Percentiles rank a stretch among this genome's conserved stretches.
These are phyloP conservation scores for Eospalax fontanierii DNA, from an alignment of 2,797 vertebrate genomes.

Conservation along the genomic window DNA sequence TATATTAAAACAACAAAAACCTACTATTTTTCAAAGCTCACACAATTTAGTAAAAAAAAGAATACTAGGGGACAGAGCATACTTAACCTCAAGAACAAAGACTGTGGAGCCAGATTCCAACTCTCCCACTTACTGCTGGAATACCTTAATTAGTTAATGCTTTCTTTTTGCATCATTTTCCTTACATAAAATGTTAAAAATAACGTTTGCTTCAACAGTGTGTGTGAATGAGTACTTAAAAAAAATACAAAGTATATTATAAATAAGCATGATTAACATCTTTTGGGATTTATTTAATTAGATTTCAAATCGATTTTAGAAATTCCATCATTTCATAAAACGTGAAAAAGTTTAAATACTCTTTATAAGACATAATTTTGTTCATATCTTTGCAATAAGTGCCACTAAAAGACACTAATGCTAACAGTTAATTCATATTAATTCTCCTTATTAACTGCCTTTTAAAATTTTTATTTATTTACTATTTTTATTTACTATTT, in stretches of 20 bases:
- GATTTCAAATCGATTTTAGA: conserved; percentile 50
- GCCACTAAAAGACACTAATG: not conserved
- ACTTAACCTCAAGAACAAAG: not conserved
- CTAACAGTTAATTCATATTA: no score
- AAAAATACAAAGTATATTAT: conserved; percentile 33
- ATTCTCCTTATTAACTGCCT: no score
- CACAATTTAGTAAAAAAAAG: conserved; percentile 18
- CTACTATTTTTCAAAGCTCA: conserved; percentile 15
- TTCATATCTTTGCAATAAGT: not conserved
- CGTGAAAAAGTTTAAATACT: not conserved
- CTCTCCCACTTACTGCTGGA: not conserved
- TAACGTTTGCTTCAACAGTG: not conserved
- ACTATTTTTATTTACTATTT: no score
- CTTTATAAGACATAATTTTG: conserved; percentile 18
- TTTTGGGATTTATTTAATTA: conserved; percentile 22
- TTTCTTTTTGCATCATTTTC: conserved; percentile 24
- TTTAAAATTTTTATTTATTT: no score
- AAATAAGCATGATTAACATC: not conserved
- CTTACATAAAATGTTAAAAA: conserved; percentile 29
- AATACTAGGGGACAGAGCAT: not conserved
- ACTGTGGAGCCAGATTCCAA: not conserved
- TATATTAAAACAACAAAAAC: conserved; percentile 35
- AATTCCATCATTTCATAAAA: conserved; percentile 13
- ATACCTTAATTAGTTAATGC: not conserved
- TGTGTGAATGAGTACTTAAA: conserved; percentile 12